Evolutionary conservation across 2,888 invertebrate genomes (phyloP).

Genomic region (Trissonchulus sp.): DNA sequence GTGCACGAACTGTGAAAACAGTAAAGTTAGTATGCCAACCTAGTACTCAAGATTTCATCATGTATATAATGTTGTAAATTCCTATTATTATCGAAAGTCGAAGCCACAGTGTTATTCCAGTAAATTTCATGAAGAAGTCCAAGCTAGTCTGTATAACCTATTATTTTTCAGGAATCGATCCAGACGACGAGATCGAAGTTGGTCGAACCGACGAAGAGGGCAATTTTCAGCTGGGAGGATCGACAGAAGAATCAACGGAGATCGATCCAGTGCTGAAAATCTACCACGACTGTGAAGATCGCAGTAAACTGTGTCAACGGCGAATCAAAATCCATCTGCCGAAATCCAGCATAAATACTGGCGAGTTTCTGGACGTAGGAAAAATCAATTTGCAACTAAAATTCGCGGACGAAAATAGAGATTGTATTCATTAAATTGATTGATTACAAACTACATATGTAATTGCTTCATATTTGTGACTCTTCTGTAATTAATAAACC

Average conservation of each 20-base stretch:
- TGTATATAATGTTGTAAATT: too few species aligned
- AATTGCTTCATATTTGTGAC: too few species aligned
- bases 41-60: too few species aligned
- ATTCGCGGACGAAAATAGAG: conserved; percentile 7
- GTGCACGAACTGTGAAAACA: too few species aligned
- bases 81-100: not conserved
- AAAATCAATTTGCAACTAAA: conserved; percentile 21
- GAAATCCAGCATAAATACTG: not conserved
- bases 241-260: conserved; percentile 1
- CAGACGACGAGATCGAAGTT: conserved; percentile 15
- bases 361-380: conserved; percentile 14
- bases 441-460: too few species aligned
- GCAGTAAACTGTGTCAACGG: conserved; percentile 10
- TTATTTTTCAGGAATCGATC: conserved; percentile 18
- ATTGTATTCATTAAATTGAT: conserved; percentile 23
- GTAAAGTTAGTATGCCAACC: too few species aligned
- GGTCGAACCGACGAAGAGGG: conserved; percentile 6
- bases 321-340: conserved; percentile 21
- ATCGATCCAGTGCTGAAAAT: conserved; percentile 24
- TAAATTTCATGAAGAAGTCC: too few species aligned
- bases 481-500: too few species aligned
- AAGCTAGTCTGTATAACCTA: too few species aligned
- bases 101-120: too few species aligned
- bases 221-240: not conserved
- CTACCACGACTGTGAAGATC: conserved; percentile 18